These are phyloP conservation scores for Gobio gobio DNA, from an alignment of 2,113 vertebrate genomes.

Conservation along the genomic window DNA sequence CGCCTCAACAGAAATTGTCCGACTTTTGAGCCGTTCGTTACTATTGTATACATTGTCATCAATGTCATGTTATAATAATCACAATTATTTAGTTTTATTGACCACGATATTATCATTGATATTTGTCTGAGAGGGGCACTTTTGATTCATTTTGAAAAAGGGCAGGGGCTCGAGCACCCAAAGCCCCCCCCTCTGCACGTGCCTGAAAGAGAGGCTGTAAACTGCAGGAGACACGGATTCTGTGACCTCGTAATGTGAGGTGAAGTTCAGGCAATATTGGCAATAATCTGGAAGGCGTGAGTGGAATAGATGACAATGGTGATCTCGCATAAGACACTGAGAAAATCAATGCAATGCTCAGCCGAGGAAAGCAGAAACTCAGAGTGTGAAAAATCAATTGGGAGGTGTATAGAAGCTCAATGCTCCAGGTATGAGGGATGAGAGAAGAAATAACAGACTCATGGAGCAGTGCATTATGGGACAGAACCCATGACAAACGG, in stretches of 20 bases:
- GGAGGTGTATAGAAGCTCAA: slow-evolving; percentile 5
- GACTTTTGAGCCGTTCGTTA: too few relatives aligned
- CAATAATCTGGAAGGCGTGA: not conserved
- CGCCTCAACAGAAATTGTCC: too few relatives aligned
- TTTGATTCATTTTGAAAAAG: too few relatives aligned
- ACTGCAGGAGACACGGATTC: not conserved
- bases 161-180: too few relatives aligned
- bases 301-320: not conserved
- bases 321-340: not conserved
- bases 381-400: slow-evolving; percentile 28
- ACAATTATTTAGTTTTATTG: too few relatives aligned
- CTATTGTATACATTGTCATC: too few relatives aligned
- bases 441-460: slow-evolving; percentile 12
- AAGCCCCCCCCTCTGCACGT: too few relatives aligned
- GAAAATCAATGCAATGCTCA: slow-evolving; percentile 15
- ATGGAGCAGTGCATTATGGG: slow-evolving; percentile 20
- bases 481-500: not conserved
- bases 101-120: too few relatives aligned
- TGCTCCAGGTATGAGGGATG: not conserved
- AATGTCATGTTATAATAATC: too few relatives aligned
- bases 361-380: not conserved
- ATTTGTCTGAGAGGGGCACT: too few relatives aligned
- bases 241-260: not conserved
- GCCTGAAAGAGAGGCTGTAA: not conserved
- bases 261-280: slow-evolving; percentile 14